These are phyloP conservation scores for Nannoperca australis DNA, from an alignment of 2,797 vertebrate species.

Conservation along the genomic window DNA sequence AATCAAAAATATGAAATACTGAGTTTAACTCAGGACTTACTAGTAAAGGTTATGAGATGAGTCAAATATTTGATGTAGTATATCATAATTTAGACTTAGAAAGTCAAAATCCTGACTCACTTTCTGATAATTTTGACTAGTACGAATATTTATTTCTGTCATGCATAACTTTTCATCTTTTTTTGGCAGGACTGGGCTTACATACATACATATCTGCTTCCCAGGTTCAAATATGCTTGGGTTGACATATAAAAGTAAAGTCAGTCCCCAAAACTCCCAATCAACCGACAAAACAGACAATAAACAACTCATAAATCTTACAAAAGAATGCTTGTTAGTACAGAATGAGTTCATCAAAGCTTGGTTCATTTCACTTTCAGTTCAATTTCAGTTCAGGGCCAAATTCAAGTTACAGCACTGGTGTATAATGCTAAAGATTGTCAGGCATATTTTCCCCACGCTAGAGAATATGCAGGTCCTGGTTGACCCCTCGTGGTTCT, in stretches of 20 bases:
- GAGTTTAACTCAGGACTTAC: not conserved
- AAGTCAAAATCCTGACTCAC: not conserved
- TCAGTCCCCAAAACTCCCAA: not conserved
- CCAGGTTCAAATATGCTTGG: not conserved
- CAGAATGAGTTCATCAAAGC: not conserved
- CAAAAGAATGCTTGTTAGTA: not conserved
- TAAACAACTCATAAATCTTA: not conserved
- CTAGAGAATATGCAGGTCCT: not conserved
- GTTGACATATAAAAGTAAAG: not conserved
- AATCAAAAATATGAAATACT: not conserved
- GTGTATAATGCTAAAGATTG: not conserved
- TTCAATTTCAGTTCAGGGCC: not conserved
- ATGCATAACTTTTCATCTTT: not conserved
- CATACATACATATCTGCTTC: not conserved
- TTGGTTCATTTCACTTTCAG: not conserved
- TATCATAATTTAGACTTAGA: not conserved
- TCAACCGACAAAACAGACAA: not conserved
- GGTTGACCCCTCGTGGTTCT: constrained; percentile 29
- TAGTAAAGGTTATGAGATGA: not conserved
- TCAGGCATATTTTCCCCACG: constrained; percentile 50
- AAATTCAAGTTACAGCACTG: not conserved
- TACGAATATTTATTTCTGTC: not conserved
- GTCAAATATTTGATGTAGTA: not conserved
- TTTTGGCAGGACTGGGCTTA: too few species aligned
- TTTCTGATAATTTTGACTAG: not conserved